Evolutionary conservation across 2,888 invertebrate species (phyloP), one percentile per base, ranked within the genome.

Genomic region (Epinotia demarniana): DNA sequence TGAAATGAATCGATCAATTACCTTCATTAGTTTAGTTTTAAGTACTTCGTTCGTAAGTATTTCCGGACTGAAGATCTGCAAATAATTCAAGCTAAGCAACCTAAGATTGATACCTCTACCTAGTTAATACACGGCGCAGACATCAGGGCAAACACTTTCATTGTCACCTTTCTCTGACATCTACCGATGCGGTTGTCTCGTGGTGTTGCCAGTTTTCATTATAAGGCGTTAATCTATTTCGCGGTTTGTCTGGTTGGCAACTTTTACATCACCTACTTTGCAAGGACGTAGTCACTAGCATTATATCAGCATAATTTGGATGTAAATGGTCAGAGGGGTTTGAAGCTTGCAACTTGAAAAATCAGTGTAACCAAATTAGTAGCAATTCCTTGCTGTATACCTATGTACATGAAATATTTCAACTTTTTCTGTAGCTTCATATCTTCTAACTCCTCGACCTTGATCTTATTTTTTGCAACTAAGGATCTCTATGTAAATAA

Each of bases 91-190:
- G n/a, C n/a, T n/a, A n/a, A n/a, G n/a, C n/a, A n/a, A 43, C 61
- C 66, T 61, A 61, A 73, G 53, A 55, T 27, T 43, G 62, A 18
- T 33, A 57, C 16, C 58, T 57, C 19, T 39, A 39, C 39, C 39
- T 39, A 39, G 1, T 9, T 33, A 60, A 0, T 39, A 61, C 66
- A 66, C 60, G 33, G 33, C 9, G 33, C 61, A 61, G 61, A 55
- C 75, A 75, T 62, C 68, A 76, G 57, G 75, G 57, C 72, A 79
- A 78, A 75, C 79, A 80, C 85, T 84, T 84, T 84, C 83, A 78
- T 83, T 82, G 82, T 77, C 81, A 81, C 84, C 85, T 86, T 86
- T 86, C 85, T 83, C 86, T 81, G 69, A 74, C 72, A 73, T 76
- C 78, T 77, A 69, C 78, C 76, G 74, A 79, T 81, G 82, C 79